Percentiles rank a stretch among this genome's conserved stretches.
phyloP scores from a whole-genome alignment of 2,113 vertebrate genomes.

The Galeopterus variegatus region DNA sequence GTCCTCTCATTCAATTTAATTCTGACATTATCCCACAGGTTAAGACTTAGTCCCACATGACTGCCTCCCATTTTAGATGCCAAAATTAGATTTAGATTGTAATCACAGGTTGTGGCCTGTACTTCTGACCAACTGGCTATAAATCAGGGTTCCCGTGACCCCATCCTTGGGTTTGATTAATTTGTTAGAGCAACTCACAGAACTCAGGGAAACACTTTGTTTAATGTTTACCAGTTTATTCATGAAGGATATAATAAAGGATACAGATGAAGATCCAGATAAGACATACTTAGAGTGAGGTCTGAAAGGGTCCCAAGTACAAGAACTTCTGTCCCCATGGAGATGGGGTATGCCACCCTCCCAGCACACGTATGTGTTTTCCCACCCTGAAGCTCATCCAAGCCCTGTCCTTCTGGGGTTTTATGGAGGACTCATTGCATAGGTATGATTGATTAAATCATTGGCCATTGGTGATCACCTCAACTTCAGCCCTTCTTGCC shows the following conservation, averaged over 20 bases:
- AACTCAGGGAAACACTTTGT: not conserved
- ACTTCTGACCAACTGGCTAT: not conserved
- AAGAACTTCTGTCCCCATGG: not conserved
- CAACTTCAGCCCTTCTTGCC: not conserved
- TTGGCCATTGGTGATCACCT: not conserved
- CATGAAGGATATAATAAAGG: not conserved
- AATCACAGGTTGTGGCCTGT: not conserved
- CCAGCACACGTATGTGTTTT: not conserved
- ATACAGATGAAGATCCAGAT: not conserved
- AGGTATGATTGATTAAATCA: not conserved
- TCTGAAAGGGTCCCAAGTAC: not conserved
- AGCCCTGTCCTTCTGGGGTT: not conserved
- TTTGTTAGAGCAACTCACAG: not conserved
- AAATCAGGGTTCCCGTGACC: not conserved
- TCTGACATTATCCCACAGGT: not conserved
- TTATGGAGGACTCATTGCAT: not conserved
- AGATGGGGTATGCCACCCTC: not conserved
- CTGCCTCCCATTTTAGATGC: not conserved
- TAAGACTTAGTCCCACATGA: not conserved
- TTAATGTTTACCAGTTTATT: not conserved
- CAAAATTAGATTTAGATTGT: not conserved
- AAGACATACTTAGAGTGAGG: not conserved
- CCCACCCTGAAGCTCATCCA: not conserved
- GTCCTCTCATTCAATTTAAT: not conserved
- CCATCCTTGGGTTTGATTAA: not conserved